Percentiles rank a stretch among this genome's conserved stretches.
Conservation (phyloP, 2,888 invertebrate genomes). For the Alentia gelatinosa region DNA sequence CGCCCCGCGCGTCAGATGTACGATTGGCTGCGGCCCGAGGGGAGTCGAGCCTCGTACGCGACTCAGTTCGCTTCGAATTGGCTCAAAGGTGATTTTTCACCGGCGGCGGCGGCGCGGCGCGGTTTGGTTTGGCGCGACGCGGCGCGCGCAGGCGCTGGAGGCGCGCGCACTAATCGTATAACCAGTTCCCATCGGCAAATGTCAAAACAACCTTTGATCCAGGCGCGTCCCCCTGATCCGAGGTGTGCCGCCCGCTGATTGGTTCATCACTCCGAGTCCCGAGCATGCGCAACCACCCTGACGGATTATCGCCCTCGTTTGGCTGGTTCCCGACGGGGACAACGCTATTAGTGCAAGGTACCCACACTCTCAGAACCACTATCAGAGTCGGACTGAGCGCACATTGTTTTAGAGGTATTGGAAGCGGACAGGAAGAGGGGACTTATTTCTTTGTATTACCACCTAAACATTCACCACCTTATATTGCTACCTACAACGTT, state of each 20-base stretch:
- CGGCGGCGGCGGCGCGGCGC: not conserved
- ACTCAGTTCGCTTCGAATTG: not conserved
- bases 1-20: not conserved
- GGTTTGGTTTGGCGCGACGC: too few species aligned
- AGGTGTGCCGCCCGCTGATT: not conserved
- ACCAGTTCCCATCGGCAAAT: conserved; percentile 46
- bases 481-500: too few species aligned
- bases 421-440: too few species aligned
- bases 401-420: too few species aligned
- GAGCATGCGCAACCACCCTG: not conserved
- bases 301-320: not conserved
- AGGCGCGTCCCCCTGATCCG: not conserved
- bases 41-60: not conserved
- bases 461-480: too few species aligned
- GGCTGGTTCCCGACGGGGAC: not conserved
- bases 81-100: conserved; percentile 49
- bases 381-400: too few species aligned
- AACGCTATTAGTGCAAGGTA: not conserved
- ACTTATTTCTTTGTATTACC: too few species aligned
- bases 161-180: conserved; percentile 22
- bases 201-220: conserved; percentile 43
- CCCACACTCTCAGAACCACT: too few species aligned
- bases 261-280: conserved; percentile 1
- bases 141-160: too few species aligned
- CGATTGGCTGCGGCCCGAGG: not conserved